A percentile compares a stretch with the other conserved stretches of the same genome.
phyloP scores from a whole-genome alignment of 2,888 invertebrate species.

The Chrysolina oricalcia region DNA sequence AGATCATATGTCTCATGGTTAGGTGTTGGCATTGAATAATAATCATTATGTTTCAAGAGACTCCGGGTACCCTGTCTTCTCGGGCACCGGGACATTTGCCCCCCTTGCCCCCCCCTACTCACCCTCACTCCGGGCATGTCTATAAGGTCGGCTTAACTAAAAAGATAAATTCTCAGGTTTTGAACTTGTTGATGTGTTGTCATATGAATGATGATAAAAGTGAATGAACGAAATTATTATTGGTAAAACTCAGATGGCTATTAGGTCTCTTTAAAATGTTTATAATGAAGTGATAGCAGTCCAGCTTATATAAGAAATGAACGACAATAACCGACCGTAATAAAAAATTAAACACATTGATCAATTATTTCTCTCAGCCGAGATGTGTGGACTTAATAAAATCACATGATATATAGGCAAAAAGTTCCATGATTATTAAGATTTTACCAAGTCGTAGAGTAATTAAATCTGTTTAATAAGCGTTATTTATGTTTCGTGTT shows the following conservation, averaged over 20 bases:
- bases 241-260: not conserved
- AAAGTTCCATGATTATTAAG: not conserved
- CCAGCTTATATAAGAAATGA: not conserved
- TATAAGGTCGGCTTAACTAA: too few relatives aligned
- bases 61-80: too few relatives aligned
- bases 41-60: too few relatives aligned
- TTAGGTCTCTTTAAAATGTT: not conserved
- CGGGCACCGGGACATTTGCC: too few relatives aligned
- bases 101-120: too few relatives aligned
- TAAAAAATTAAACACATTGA: not conserved
- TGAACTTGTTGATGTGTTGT: too few relatives aligned
- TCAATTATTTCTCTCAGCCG: not conserved
- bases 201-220: too few relatives aligned
- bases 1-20: too few relatives aligned
- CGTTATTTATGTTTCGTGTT: constrained; percentile 25
- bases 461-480: constrained; percentile 21
- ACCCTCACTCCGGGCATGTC: too few relatives aligned
- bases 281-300: not conserved
- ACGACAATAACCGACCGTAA: not conserved
- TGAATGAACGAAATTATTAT: too few relatives aligned
- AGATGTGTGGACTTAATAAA: not conserved
- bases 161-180: too few relatives aligned
- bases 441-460: constrained; percentile 10
- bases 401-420: constrained; percentile 12
- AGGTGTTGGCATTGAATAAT: too few relatives aligned